Base-by-base conservation (phyloP, 2,113 vertebrate genomes). In the Lichenostomus cassidix region DNA sequence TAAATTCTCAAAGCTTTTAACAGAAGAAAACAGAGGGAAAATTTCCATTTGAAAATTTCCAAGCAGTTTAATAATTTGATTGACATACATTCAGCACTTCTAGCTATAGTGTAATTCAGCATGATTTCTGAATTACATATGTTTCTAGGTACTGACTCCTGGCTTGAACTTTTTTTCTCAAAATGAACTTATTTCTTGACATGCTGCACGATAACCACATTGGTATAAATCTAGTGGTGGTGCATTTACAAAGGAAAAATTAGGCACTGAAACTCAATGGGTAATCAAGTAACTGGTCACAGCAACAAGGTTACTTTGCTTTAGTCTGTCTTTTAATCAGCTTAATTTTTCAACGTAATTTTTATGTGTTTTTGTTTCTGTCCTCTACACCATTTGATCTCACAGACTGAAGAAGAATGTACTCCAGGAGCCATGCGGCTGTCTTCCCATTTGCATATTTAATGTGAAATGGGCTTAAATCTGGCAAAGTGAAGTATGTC, bases 41-140 rank as follows among this genome's bases (percentile, higher is more conserved):
- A 22, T 16, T 69, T 87, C 27, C n/a, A 76, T 49, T 83, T 78
- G 41, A 83, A 89, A 94, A 94, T 91, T 90, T 76, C 22, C 37
- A 67, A 94, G 68, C 24, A 68, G 16, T 95, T 77, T 14, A 9
- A 74, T 75, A 60, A 73, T 82, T 55, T 86, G 71, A 86, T 17
- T 70, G 52, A 70, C 68, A 37, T 19, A 55, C 2, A 50, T 69
- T 42, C 42, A 50, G 31, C 63, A n/a, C 35, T 85, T 73, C 41
- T 23, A 60, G 22, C 24, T 77, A 31, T 10, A 69, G 4, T 10
- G 6, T 22, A 13, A 12, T 52, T 65, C 62, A 60, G 44, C 24
- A n/a, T 12, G 20, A 69, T 79, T 91, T 84, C 77, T 71, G 49
- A 15, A 42, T 65, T 50, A 15, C 13, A 19, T 39, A 14, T 50